Base-by-base conservation (phyloP, 2,888 invertebrate genomes). In the Tetramorium bicarinatum region DNA sequence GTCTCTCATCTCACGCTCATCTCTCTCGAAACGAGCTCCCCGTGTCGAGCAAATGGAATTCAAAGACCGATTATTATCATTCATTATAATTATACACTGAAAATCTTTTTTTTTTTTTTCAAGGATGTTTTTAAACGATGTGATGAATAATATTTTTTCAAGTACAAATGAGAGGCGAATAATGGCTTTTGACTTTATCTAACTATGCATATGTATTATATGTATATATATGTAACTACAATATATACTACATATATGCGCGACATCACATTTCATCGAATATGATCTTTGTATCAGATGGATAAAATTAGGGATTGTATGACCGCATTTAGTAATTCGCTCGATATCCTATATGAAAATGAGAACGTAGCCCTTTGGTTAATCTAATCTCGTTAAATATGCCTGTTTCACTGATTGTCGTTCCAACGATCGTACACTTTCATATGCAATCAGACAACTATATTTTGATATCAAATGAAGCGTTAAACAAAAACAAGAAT, bases 1-100 rank as follows among this genome's bases (percentile, higher is more conserved):
- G 44, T 13, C 56, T 59, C 74, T 79, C 79, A 8, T 79, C 79
- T 80, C 79, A 80, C 79, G 79, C 18, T 80, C 47, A 74, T 80
- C 75, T 44, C 79, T n/a, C 49, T 72, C 13, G 72, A 47, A 38
- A 62, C 34, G 56, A 47, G 15, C 59, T 25, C 15, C 15, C n/a
- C 6, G 18, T 49, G 25, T 21, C 38, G 4, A 25, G 21, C 49
- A 54, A 72, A 2, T 21, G 3, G 44, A 34, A 59, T 59, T 79
- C 56, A 59, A 38, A 49, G 56, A 29, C 18, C 11, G 47, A 75
- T 69, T 44, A 25, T 34, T 13, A 15, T 9, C 4, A 18, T 29
- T 67, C 7, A 11, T 38, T 21, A 21, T 3, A 15, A 34, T 8
- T 21, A 41, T 29, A 49, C 34, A 11, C 13, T 3, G 21, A 25